Base-by-base conservation (phyloP, 2,888 invertebrate species). In the Dynastes tityus region DNA sequence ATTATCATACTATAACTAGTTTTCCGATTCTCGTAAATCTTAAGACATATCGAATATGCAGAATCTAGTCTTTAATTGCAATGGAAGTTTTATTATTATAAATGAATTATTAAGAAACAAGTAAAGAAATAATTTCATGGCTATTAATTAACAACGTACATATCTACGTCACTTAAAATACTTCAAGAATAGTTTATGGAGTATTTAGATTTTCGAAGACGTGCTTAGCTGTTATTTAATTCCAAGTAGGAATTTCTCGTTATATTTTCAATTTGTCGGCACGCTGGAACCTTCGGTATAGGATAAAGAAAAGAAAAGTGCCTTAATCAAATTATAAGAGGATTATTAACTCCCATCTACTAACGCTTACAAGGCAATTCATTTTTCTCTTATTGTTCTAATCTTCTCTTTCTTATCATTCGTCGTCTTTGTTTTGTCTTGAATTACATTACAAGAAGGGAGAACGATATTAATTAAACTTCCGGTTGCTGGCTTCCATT, bases 381-480 rank as follows among this genome's bases (percentile, higher is more conserved):
- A 63, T 74, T 74, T 74, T 73, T 61, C 40, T 61, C 40, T 27
- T 61, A 74, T 74, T 74, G 71, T 74, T 74, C 73, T 40, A 61
- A 49, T 68, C 49, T 68, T 13, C 51, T 13, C n/a, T 68, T 6
- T 40, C 16, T 68, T 22, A 40, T 58, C 45, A 58, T 58, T 61
- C 27, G 4, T 51, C 8, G 73, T 61, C 61, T 49, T 40, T 45
- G 61, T 61, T 74, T 74, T 61, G 13, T 45, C 61, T 74, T 22
- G 29, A 74, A 49, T 74, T 74, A 45, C 29, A 61, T 61, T 45
- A 74, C 61, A n/a, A 55, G 61, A 4, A n/a, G n/a, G n/a, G 68
- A 9, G 68, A 58, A 22, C 8, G 71, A 71, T 61, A 61, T 61
- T 74, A 74, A 74, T 74, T 61, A 74, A 29, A 63, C 45, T 63